Evolutionary conservation across 1,140 invertebrate genomes (phyloP), one percentile per base, ranked within the genome.

Genomic region (Drosophila burlai): DNA sequence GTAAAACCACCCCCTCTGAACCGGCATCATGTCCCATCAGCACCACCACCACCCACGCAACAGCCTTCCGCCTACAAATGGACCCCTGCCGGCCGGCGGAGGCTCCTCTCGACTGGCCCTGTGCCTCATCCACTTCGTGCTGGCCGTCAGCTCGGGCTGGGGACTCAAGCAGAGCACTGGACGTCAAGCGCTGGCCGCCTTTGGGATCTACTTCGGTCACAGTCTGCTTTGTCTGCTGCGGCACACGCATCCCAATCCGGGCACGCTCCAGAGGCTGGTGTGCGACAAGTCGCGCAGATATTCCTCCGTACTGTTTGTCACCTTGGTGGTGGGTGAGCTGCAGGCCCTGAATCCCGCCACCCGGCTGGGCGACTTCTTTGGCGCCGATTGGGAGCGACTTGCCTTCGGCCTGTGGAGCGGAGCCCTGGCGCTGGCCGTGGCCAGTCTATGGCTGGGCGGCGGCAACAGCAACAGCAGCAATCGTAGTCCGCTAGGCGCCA

Each of bases 171-270:
- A 69, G 45, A 85, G 82, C 76, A 58, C 52, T 16, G 86, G 86
- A 13, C 62, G 71, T 11, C 52, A 61, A 40, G 71, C 75, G 0
- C 36, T 80, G 47, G 79, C 79, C 58, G 85, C 79, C 3, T 91
- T 85, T 36, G 86, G 86, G 0, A 63, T 90, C 18, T 74, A 71
- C 31, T 90, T 90, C 13, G 81, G 59, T 1, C 85, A 90, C 45
- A 85, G 81, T 26, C 58, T 90, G 24, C 62, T 85, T 31, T 80
- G 81, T 38, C 71, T 85, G n/a, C 43, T 90, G 18, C 79, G 86
- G 34, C 80, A 90, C 67, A 90, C 85, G n/a, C 85, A 90, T 59
- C 85, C 85, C 31, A 90, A 91, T 82, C 86, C 85, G 8, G 82
- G 85, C 2, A 42, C 66, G 18, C 54, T 90, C 40, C 81, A 85